Evolutionary conservation across 1,140 invertebrate species (phyloP).

Genomic region (Subanguina moxae): DNA sequence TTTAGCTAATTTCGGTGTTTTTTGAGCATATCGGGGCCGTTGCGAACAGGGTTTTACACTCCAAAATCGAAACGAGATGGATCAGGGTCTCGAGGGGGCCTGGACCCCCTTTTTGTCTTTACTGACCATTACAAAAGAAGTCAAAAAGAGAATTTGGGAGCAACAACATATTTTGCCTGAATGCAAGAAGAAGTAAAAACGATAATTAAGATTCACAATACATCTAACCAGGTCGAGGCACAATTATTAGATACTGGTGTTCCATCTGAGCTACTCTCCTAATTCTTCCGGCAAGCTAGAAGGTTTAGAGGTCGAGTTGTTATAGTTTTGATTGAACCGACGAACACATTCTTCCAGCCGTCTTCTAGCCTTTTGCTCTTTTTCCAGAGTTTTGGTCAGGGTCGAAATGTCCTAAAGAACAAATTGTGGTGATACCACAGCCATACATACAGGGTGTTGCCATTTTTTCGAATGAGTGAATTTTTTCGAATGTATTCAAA

Average conservation of each 20-base stretch:
- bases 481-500: constrained; percentile 14
- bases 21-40: too few species aligned
- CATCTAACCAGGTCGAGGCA: too few species aligned
- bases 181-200: neutral
- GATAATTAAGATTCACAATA: neutral
- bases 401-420: constrained; percentile 35
- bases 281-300: neutral
- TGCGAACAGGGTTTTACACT: too few species aligned
- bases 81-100: too few species aligned
- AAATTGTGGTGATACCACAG: neutral
- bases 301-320: neutral
- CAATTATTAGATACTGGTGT: too few species aligned
- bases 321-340: constrained; percentile 20
- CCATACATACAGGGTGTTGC: neutral
- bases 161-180: neutral
- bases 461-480: too few species aligned
- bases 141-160: constrained; percentile 4
- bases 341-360: constrained; percentile 43
- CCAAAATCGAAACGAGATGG: too few species aligned
- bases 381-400: constrained; percentile 38
- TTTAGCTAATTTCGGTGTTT: too few species aligned
- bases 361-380: constrained; percentile 45
- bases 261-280: neutral
- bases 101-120: too few species aligned
- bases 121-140: too few species aligned